These are phyloP conservation scores for Cottus gobio DNA, from an alignment of 2,113 vertebrate species.

Conservation along the genomic window DNA sequence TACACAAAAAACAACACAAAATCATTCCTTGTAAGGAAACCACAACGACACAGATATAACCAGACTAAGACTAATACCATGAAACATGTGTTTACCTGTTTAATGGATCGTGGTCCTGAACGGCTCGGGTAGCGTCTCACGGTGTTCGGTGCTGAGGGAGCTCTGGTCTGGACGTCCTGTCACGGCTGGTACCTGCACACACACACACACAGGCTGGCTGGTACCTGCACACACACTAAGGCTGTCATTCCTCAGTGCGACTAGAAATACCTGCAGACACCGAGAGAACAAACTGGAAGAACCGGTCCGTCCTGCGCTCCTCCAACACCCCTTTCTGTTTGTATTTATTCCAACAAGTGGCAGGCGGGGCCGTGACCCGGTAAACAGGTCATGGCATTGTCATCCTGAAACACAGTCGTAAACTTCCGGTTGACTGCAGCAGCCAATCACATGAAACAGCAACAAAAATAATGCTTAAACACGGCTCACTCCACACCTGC, in stretches of 20 bases:
- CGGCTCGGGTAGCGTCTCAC: not conserved
- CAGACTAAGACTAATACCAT: not conserved
- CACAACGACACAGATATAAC: not conserved
- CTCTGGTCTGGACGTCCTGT: not conserved
- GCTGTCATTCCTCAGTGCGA: not conserved
- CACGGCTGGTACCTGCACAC: too few species aligned
- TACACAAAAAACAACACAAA: not conserved
- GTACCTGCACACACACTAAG: too few species aligned
- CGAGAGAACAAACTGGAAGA: not conserved
- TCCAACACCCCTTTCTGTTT: not conserved
- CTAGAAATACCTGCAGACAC: slow-evolving; percentile 4
- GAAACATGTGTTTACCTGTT: not conserved
- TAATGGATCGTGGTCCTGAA: not conserved
- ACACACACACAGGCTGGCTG: too few species aligned
- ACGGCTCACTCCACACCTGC: too few species aligned
- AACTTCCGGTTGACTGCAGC: not conserved
- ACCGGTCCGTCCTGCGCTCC: slow-evolving; percentile 17
- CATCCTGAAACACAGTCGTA: not conserved
- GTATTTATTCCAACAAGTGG: not conserved
- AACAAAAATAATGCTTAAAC: not conserved
- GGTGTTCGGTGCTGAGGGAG: not conserved
- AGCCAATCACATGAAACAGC: not conserved
- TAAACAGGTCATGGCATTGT: not conserved
- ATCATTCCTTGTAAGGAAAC: not conserved
- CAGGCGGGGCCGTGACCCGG: not conserved